Evolutionary conservation across 2,113 vertebrate species (phyloP).

Genomic region (Procavia capensis): DNA sequence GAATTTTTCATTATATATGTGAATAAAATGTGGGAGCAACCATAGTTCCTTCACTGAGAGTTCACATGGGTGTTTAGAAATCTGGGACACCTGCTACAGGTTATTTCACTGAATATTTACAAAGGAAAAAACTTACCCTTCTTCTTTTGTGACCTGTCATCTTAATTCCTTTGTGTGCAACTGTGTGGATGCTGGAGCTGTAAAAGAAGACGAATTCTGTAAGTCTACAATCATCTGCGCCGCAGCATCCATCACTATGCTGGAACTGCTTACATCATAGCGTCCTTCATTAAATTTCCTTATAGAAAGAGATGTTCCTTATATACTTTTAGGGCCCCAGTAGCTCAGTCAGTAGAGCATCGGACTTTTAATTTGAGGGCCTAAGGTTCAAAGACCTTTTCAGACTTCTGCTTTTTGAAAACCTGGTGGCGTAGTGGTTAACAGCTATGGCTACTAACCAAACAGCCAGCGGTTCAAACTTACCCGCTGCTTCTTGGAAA

Average conservation of each 20-base stretch:
- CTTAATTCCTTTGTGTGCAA: neutral
- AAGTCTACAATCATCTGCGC: neutral
- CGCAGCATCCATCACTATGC: accelerated
- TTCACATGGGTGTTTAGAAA: neutral
- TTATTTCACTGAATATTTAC: neutral
- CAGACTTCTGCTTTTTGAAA: too few relatives aligned
- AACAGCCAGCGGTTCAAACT: too few relatives aligned
- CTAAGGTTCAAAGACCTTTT: too few relatives aligned
- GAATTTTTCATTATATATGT: neutral
- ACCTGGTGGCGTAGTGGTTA: too few relatives aligned
- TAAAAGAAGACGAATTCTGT: accelerated
- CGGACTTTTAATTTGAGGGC: too few relatives aligned
- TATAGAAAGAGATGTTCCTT: neutral
- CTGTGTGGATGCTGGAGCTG: neutral
- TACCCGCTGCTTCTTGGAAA: too few relatives aligned
- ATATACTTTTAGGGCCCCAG: neutral
- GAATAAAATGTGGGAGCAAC: neutral
- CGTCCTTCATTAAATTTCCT: neutral
- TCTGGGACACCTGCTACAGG: neutral
- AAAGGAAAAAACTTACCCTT: neutral
- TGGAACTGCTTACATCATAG: too few relatives aligned
- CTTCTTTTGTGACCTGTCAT: neutral
- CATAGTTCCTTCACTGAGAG: neutral
- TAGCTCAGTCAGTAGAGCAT: too few relatives aligned
- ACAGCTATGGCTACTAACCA: too few relatives aligned